Conservation (phyloP, 2,113 vertebrate genomes). For the Notechis scutatus region DNA sequence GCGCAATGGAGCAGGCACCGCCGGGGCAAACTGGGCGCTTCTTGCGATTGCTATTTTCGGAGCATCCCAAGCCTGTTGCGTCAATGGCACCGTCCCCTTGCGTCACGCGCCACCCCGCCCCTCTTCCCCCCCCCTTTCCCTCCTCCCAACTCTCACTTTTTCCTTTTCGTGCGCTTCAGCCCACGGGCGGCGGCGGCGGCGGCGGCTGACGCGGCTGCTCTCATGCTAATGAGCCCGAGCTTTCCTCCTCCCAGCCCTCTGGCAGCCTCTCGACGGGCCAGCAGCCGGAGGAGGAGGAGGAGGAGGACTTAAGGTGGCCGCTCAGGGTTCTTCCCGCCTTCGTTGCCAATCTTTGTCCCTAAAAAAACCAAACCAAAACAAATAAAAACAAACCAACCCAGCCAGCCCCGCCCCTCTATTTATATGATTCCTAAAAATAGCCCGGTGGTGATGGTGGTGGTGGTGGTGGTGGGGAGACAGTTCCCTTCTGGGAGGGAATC, state of each 20-base stretch:
- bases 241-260: constrained; percentile 37
- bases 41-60: constrained; percentile 71
- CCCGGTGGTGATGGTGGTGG: too few species aligned
- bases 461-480: too few species aligned
- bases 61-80: constrained; percentile 68
- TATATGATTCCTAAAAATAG: constrained; percentile 9
- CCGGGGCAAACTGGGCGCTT: constrained; percentile 36
- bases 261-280: constrained; percentile 9
- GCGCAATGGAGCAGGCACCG: background rate
- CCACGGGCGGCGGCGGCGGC: constrained; percentile 41
- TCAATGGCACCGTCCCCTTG: constrained; percentile 80
- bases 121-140: constrained; percentile 55
- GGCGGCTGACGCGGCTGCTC: constrained; percentile 72
- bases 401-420: background rate
- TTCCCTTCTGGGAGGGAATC: background rate
- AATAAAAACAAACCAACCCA: too few species aligned
- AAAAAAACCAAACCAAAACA: background rate
- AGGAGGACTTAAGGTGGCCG: constrained; percentile 22
- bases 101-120: constrained; percentile 76
- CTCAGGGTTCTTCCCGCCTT: background rate
- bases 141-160: constrained; percentile 70
- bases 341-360: background rate
- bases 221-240: constrained; percentile 71
- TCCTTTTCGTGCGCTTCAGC: constrained; percentile 74
- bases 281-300: background rate